Conservation (phyloP, 2,113 vertebrate genomes). For the Charina bottae region DNA sequence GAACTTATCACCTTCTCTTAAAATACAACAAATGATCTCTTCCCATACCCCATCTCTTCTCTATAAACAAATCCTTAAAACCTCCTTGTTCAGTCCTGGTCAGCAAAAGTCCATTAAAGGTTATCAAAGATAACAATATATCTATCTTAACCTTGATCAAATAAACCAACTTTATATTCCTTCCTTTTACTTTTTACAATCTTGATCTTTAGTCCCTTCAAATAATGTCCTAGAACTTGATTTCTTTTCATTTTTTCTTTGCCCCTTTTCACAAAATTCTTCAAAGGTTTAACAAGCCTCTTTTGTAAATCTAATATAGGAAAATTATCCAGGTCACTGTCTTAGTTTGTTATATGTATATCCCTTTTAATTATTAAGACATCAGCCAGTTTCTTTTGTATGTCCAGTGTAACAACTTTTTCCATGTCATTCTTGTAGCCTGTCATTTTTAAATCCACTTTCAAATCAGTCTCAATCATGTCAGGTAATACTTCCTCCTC, state of each 20-base stretch:
- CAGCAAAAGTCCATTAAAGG: background rate
- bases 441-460: background rate
- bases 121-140: background rate
- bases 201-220: background rate
- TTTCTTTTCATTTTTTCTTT: background rate
- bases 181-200: background rate
- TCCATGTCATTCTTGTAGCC: background rate
- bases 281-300: background rate
- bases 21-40: background rate
- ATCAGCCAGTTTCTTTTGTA: background rate
- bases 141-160: background rate
- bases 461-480: background rate
- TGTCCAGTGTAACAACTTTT: background rate
- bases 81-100: background rate
- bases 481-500: background rate
- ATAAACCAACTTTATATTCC: background rate
- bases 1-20: too few species aligned
- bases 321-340: background rate
- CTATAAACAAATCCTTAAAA: background rate
- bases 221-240: background rate
- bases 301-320: background rate
- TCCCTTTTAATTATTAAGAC: background rate
- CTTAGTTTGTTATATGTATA: background rate
- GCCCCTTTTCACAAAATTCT: background rate
- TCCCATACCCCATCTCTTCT: background rate